Percentiles rank a stretch among this genome's conserved stretches.
Conservation (phyloP, 2,888 invertebrate species). For the Barypeithes pellucidus region DNA sequence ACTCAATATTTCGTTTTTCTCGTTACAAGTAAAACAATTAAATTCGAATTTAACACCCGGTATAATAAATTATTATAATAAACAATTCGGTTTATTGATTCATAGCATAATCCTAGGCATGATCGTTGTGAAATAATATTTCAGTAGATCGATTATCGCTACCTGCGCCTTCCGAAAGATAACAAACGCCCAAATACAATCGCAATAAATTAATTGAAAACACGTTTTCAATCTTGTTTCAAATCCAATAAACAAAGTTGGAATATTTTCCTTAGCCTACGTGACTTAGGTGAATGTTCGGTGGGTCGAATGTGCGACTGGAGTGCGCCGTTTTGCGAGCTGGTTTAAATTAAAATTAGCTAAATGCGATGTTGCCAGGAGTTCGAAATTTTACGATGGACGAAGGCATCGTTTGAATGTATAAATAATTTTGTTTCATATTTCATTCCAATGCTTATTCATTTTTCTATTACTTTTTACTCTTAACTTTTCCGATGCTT, state of each 20-base stretch:
- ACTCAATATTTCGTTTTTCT: too few species aligned
- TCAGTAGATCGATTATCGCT: not conserved
- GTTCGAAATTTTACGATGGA: not conserved
- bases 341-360: constrained; percentile 8
- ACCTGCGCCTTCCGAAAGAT: not conserved
- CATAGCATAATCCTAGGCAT: too few species aligned
- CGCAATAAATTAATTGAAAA: constrained; percentile 8
- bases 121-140: not conserved
- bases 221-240: constrained; percentile 19
- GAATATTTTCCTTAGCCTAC: constrained; percentile 15
- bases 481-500: too few species aligned
- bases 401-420: too few species aligned
- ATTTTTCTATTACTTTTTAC: too few species aligned
- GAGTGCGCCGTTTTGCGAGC: not conserved
- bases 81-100: too few species aligned
- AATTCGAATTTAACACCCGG: too few species aligned
- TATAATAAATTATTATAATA: too few species aligned
- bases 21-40: too few species aligned
- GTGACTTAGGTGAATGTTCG: constrained; percentile 19
- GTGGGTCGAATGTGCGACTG: constrained; percentile 15
- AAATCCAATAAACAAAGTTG: constrained; percentile 11
- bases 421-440: too few species aligned
- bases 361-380: constrained; percentile 5
- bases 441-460: too few species aligned
- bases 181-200: not conserved